Conservation (phyloP, 1,140 invertebrate species). For the Cryptotermes secundus region DNA sequence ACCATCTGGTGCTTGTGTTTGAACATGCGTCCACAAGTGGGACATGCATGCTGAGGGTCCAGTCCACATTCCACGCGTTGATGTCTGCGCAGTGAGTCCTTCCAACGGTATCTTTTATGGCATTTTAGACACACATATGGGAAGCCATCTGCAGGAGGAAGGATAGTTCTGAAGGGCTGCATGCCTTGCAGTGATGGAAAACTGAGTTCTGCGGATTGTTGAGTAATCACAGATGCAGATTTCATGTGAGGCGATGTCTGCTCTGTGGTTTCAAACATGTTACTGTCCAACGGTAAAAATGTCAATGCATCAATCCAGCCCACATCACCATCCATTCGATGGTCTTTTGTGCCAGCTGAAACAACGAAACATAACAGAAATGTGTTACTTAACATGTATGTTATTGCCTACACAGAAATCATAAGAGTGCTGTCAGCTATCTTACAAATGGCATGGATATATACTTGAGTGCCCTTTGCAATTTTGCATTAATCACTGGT, state of each 20-base stretch:
- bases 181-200: not conserved
- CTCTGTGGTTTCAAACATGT: not conserved
- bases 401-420: no score
- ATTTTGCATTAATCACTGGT: no score
- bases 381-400: no score
- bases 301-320: not conserved
- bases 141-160: not conserved
- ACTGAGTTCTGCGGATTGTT: not conserved
- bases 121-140: conserved; percentile 45
- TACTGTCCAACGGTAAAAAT: not conserved
- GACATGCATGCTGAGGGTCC: conserved; percentile 53
- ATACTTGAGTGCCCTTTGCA: no score
- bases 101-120: conserved; percentile 53
- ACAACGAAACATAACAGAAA: not conserved
- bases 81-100: conserved; percentile 53
- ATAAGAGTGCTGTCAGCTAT: no score
- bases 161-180: not conserved
- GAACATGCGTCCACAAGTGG: conserved; percentile 40
- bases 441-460: no score
- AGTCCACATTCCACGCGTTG: conserved; percentile 57
- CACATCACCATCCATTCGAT: not conserved
- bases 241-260: not conserved
- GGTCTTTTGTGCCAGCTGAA: not conserved
- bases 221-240: not conserved
- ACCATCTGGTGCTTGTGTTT: conserved; percentile 47